phyloP scores from a whole-genome alignment of 2,888 invertebrate species.

The Achlya flavicornis region DNA sequence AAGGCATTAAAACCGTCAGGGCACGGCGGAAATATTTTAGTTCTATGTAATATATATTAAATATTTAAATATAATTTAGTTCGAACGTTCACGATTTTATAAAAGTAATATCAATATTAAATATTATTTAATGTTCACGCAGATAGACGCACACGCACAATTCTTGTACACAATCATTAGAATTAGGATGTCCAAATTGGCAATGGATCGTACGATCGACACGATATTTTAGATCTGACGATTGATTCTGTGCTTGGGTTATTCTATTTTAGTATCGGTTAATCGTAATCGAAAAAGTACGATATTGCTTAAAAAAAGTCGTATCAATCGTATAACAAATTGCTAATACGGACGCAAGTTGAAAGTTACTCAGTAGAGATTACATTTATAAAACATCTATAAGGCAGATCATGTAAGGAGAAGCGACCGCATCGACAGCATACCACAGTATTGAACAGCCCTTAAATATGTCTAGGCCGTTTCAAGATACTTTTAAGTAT shows the following conservation, averaged over 20 bases:
- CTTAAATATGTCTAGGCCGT: slow-evolving; percentile 20
- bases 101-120: slow-evolving; percentile 60
- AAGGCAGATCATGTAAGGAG: slow-evolving; percentile 79
- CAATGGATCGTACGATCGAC: slow-evolving; percentile 21
- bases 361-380: slow-evolving; percentile 59
- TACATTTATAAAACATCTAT: slow-evolving; percentile 78
- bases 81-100: slow-evolving; percentile 45
- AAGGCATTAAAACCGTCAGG: slow-evolving; percentile 63
- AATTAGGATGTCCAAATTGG: neutral
- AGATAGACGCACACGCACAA: slow-evolving; percentile 54
- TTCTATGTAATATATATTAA: slow-evolving; percentile 30
- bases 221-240: neutral
- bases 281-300: neutral
- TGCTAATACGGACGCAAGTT: slow-evolving; percentile 25
- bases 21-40: slow-evolving; percentile 52
- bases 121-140: slow-evolving; percentile 34
- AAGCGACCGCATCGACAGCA: slow-evolving; percentile 55
- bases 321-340: neutral
- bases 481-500: neutral
- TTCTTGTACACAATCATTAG: slow-evolving; percentile 32
- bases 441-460: slow-evolving; percentile 17
- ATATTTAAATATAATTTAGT: slow-evolving; percentile 30
- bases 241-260: neutral
- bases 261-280: neutral
- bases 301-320: neutral